These are phyloP conservation scores for Atopsyche davidsoni DNA, from an alignment of 1,140 invertebrate species.

Conservation along the genomic window DNA sequence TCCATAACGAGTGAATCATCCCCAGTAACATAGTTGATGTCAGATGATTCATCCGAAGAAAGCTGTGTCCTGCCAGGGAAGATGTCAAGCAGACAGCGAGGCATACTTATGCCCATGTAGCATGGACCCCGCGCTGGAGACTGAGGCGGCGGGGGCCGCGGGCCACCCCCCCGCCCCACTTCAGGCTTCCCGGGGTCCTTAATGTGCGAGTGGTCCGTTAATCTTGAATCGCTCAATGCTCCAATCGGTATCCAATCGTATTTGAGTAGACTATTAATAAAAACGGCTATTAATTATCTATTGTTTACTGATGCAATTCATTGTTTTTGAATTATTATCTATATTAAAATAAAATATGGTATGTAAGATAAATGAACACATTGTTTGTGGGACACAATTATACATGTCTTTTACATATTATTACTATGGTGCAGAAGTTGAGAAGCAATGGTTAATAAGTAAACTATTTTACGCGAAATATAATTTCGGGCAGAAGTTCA, in stretches of 20 bases:
- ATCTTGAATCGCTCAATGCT: slow-evolving; percentile 16
- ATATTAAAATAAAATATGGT: too few relatives aligned
- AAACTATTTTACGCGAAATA: too few relatives aligned
- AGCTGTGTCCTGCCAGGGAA: slow-evolving; percentile 51
- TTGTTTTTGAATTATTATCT: too few relatives aligned
- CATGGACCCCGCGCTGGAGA: slow-evolving; percentile 35
- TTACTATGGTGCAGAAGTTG: too few relatives aligned
- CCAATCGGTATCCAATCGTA: slow-evolving; percentile 45
- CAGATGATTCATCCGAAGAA: slow-evolving; percentile 7
- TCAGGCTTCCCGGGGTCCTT: slow-evolving; percentile 9
- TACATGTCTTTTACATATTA: too few relatives aligned
- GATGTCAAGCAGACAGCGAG: slow-evolving; percentile 58
- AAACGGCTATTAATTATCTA: too few relatives aligned
- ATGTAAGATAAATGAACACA: too few relatives aligned
- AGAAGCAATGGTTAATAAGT: neutral
- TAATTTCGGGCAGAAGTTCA: too few relatives aligned
- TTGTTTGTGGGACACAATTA: too few relatives aligned
- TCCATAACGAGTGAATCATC: slow-evolving; percentile 21
- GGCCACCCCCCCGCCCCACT: neutral
- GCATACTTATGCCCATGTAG: slow-evolving; percentile 77
- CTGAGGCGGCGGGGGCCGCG: slow-evolving; percentile 22
- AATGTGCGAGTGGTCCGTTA: slow-evolving; percentile 4
- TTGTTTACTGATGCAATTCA: too few relatives aligned
- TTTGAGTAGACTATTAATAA: slow-evolving; percentile 36
- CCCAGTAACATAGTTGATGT: slow-evolving; percentile 14